These are phyloP conservation scores for Diplolepis rosae DNA, from an alignment of 2,888 invertebrate species.

Conservation along the genomic window DNA sequence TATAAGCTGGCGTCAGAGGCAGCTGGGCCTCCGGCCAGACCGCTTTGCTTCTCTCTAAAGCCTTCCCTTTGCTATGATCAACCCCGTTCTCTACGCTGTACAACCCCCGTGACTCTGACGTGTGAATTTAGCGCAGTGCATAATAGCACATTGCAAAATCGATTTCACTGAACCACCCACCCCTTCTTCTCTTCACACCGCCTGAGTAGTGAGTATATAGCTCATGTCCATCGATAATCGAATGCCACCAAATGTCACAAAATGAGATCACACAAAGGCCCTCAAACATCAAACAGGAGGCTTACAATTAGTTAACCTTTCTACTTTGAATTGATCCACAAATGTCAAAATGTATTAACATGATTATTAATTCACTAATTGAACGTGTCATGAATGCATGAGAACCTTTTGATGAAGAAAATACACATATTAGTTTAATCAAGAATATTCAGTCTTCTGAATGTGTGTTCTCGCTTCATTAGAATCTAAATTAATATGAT, in stretches of 20 bases:
- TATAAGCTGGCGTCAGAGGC: conserved; percentile 49
- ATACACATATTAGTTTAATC: conserved; percentile 17
- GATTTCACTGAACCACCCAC: conserved; percentile 35
- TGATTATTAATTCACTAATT: conserved; percentile 27
- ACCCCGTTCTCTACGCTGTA: conserved; percentile 25
- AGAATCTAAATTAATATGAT: neutral
- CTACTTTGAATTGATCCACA: conserved; percentile 5
- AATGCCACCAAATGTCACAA: conserved; percentile 27
- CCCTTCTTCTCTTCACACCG: conserved; percentile 33
- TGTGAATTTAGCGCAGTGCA: conserved; percentile 32
- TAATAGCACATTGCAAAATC: conserved; percentile 31
- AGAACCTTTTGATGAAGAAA: conserved; percentile 13
- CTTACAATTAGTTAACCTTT: conserved; percentile 30
- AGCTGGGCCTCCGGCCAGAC: conserved; percentile 57
- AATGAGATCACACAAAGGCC: conserved; percentile 24
- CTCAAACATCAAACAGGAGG: conserved; percentile 27
- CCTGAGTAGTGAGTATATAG: conserved; percentile 15
- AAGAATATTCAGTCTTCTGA: conserved; percentile 1
- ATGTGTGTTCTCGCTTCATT: neutral
- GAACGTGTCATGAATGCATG: conserved; percentile 10
- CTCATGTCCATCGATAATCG: conserved; percentile 30
- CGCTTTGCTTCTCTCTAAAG: conserved; percentile 30
- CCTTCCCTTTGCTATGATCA: conserved; percentile 24
- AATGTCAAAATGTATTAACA: neutral
- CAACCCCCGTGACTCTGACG: conserved; percentile 25